phyloP scores from a whole-genome alignment of 1,140 invertebrate species.

The Macrosteles quadrilineatus region DNA sequence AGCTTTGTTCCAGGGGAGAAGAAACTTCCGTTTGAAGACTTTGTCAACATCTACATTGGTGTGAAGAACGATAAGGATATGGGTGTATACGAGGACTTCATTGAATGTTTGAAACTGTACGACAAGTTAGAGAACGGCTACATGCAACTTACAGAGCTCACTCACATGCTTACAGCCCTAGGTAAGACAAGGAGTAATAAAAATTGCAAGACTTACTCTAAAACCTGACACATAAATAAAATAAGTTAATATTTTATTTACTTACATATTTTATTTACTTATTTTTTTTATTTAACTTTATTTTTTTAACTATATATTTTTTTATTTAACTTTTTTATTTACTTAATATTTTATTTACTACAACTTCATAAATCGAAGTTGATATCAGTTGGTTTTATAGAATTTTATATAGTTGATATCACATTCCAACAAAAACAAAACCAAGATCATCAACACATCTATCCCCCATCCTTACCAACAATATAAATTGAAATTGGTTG shows the following conservation, averaged over 20 bases:
- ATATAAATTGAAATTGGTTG: too few relatives aligned
- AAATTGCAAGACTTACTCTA: background rate
- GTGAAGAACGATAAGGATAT: constrained; percentile 97
- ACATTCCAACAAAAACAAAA: too few relatives aligned
- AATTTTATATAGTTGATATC: too few relatives aligned
- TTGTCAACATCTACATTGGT: constrained; percentile 96
- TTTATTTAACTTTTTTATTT: background rate
- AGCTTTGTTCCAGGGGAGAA: constrained; percentile 65
- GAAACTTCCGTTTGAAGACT: constrained; percentile 88
- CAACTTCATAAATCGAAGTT: too few relatives aligned
- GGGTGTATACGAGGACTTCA: constrained; percentile 97
- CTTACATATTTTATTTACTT: too few relatives aligned
- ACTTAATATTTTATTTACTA: background rate
- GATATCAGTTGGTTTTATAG: too few relatives aligned
- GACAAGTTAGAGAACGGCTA: constrained; percentile 97
- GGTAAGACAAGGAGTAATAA: constrained; percentile 61
- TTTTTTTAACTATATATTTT: background rate
- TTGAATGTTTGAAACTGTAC: constrained; percentile 99
- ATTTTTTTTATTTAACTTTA: background rate
- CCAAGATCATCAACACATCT: too few relatives aligned
- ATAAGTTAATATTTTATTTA: too few relatives aligned
- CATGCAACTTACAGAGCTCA: constrained; percentile 95
- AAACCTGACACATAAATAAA: too few relatives aligned
- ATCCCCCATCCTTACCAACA: too few relatives aligned
- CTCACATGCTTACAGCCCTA: constrained; percentile 92